These are phyloP conservation scores for Luscinia luscinia DNA, from an alignment of 2,797 vertebrate species.

Conservation along the genomic window DNA sequence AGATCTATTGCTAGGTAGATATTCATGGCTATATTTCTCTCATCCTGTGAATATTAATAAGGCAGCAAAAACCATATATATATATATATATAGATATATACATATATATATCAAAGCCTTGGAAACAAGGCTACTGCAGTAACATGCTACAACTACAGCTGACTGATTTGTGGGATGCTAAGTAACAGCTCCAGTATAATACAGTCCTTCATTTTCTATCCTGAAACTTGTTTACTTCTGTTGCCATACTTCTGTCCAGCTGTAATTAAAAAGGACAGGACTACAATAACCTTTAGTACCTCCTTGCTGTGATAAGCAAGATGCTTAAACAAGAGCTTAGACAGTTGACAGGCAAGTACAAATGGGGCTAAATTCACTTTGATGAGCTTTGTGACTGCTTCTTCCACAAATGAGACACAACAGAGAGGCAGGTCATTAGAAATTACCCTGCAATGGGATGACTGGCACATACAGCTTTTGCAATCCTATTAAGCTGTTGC, in stretches of 20 bases:
- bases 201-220: conserved; percentile 16
- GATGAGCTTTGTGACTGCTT: neutral
- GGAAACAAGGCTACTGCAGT: conserved; percentile 2
- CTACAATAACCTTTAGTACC: conserved; percentile 35
- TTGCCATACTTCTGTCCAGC: neutral
- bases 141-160: neutral
- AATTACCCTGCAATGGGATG: neutral
- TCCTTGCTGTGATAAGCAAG: neutral
- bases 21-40: conserved; percentile 22
- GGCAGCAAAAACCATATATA: neutral
- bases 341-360: conserved; percentile 32
- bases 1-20: neutral
- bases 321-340: conserved; percentile 18
- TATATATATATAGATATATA: neutral
- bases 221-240: conserved; percentile 30
- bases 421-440: conserved; percentile 30
- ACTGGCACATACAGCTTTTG: neutral
- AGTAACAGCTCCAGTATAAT: neutral
- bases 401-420: neutral
- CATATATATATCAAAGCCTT: neutral
- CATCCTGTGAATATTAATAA: conserved; percentile 30
- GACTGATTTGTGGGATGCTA: neutral
- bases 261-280: conserved; percentile 46
- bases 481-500: conserved; percentile 10
- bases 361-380: conserved; percentile 38